Evolutionary conservation across 2,113 vertebrate genomes (phyloP).

Genomic region (Prinia subflava): DNA sequence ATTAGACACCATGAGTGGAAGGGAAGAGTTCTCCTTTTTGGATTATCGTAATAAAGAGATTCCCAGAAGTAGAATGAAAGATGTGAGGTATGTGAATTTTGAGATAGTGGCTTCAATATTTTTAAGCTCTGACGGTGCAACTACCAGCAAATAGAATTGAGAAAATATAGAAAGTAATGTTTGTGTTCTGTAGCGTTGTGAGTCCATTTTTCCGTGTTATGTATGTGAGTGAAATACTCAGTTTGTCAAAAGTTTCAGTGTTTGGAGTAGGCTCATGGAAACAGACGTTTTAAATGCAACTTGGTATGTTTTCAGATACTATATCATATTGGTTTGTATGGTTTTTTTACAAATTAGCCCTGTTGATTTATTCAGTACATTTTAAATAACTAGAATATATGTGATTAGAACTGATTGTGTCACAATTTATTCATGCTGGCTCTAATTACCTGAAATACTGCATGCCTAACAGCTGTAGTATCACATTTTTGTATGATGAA

Average conservation of each 20-base stretch:
- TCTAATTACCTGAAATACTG: background rate
- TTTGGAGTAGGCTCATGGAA: background rate
- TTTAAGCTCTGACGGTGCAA: background rate
- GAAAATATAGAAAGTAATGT: background rate
- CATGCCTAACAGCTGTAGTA: background rate
- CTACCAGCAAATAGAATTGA: background rate
- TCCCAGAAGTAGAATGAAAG: background rate
- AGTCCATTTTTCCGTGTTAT: rapidly evolving
- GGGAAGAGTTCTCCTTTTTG: background rate
- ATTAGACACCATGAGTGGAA: background rate
- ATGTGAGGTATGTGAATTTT: constrained; percentile 26
- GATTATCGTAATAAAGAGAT: background rate
- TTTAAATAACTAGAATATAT: background rate
- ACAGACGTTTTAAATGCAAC: background rate
- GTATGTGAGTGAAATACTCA: rapidly evolving
- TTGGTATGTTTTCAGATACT: background rate
- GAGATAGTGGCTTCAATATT: background rate
- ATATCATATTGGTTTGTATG: rapidly evolving
- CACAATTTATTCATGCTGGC: background rate
- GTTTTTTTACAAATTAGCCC: background rate
- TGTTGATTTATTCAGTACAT: rapidly evolving
- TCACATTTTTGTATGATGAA: background rate
- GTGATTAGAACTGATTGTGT: rapidly evolving
- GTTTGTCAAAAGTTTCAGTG: background rate
- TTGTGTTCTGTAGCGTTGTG: background rate